Percentiles rank a stretch among this genome's conserved stretches.
These are phyloP conservation scores for Apis cerana DNA, from an alignment of 1,140 invertebrate genomes.

Conservation along the genomic window DNA sequence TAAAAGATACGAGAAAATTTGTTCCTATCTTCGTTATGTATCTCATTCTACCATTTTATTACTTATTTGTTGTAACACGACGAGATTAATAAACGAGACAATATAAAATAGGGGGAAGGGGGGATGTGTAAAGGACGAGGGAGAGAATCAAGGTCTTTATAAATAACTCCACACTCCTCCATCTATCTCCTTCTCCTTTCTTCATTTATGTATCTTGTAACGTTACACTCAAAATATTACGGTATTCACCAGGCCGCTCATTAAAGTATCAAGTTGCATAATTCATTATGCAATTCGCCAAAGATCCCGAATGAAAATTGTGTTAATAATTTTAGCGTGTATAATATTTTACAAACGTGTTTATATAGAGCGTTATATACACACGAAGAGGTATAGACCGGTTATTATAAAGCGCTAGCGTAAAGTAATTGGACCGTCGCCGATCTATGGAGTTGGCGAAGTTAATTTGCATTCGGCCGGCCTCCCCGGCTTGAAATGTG, in stretches of 20 bases:
- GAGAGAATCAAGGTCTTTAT: slow-evolving; percentile 25
- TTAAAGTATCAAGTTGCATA: slow-evolving; percentile 18
- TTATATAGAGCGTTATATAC: neutral
- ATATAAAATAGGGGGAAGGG: neutral
- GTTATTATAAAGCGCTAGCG: slow-evolving; percentile 24
- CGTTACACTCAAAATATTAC: slow-evolving; percentile 33
- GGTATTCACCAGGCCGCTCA: neutral
- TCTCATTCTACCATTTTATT: neutral
- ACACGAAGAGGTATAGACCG: too few relatives aligned
- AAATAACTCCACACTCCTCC: neutral
- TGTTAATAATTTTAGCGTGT: slow-evolving; percentile 19
- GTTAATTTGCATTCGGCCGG: slow-evolving; percentile 17
- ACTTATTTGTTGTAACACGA: neutral
- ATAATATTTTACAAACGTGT: too few relatives aligned
- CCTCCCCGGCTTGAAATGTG: neutral
- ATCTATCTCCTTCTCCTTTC: neutral
- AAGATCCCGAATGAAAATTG: slow-evolving; percentile 4
- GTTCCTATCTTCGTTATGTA: slow-evolving; percentile 11
- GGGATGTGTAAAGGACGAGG: neutral
- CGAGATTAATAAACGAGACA: slow-evolving; percentile 8
- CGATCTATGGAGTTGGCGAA: slow-evolving; percentile 6
- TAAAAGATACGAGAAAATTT: neutral
- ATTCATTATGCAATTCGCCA: slow-evolving; percentile 16
- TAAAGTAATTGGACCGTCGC: slow-evolving; percentile 33
- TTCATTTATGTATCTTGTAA: slow-evolving; percentile 9